Evolutionary conservation across 2,888 invertebrate species (phyloP).

Genomic region (Agrotis ipsilon): DNA sequence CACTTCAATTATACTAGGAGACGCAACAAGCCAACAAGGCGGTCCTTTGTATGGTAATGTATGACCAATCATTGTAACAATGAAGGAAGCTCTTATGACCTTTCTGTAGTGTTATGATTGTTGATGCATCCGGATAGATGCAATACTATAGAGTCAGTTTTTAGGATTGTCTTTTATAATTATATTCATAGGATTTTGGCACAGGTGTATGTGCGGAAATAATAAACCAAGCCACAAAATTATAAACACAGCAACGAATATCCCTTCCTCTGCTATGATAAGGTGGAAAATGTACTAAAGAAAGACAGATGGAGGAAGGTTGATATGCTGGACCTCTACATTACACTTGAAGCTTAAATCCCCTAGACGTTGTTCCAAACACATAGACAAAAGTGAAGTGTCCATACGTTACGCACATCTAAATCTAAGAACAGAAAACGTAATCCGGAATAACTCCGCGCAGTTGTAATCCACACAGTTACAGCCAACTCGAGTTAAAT

Average conservation of each 20-base stretch:
- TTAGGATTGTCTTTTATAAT: neutral
- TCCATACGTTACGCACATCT: slow-evolving; percentile 7
- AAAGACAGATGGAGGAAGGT: too few relatives aligned
- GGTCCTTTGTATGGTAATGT: slow-evolving; percentile 77
- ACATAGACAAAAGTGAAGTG: neutral
- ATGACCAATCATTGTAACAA: slow-evolving; percentile 65
- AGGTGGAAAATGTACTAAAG: too few relatives aligned
- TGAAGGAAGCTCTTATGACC: slow-evolving; percentile 64
- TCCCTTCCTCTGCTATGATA: too few relatives aligned
- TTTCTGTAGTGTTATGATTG: slow-evolving; percentile 54
- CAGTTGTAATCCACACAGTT: slow-evolving; percentile 2
- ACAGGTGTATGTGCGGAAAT: too few relatives aligned
- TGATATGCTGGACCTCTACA: too few relatives aligned
- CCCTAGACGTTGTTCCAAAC: neutral
- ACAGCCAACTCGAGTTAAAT: neutral
- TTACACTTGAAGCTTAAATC: neutral
- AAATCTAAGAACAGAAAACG: neutral
- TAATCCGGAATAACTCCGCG: slow-evolving; percentile 14
- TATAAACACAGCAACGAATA: too few relatives aligned
- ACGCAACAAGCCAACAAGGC: slow-evolving; percentile 60
- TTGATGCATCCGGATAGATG: slow-evolving; percentile 25
- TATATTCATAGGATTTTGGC: too few relatives aligned
- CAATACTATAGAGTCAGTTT: neutral
- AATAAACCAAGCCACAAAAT: too few relatives aligned
- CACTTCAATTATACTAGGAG: slow-evolving; percentile 74